Conservation (phyloP, 2,888 invertebrate genomes). For the Elegia similella region DNA sequence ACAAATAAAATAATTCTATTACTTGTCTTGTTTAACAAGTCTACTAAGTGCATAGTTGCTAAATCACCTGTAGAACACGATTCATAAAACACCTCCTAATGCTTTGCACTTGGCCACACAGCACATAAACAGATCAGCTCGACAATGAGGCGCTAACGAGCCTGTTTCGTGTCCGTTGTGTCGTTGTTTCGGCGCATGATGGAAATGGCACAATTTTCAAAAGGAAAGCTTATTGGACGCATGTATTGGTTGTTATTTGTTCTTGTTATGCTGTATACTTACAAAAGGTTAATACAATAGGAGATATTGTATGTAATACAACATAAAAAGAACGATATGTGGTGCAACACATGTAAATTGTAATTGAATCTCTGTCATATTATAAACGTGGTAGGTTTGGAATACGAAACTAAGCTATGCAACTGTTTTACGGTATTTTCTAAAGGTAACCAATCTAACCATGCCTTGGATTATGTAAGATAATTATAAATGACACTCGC, state of each 20-base stretch:
- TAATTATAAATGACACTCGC: too few species aligned
- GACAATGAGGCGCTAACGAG: constrained; percentile 16
- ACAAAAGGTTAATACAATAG: too few species aligned
- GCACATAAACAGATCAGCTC: constrained; percentile 14
- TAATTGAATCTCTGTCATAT: too few species aligned
- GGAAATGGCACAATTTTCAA: constrained; percentile 1
- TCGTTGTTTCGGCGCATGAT: neutral
- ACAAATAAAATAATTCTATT: too few species aligned
- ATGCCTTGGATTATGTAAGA: too few species aligned
- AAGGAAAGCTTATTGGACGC: neutral
- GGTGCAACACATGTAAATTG: too few species aligned
- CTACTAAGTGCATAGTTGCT: neutral
- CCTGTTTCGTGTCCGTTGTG: neutral
- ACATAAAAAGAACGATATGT: too few species aligned
- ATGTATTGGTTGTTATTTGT: neutral
- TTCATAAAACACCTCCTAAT: neutral
- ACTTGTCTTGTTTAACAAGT: neutral
- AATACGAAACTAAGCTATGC: too few species aligned
- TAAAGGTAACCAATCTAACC: too few species aligned
- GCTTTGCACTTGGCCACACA: constrained; percentile 11
- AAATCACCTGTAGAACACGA: neutral
- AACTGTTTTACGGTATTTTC: too few species aligned
- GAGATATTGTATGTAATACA: too few species aligned
- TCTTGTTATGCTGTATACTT: neutral
- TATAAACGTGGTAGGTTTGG: too few species aligned